Percentiles rank a stretch among this genome's conserved stretches.
Evolutionary conservation across 1,140 invertebrate genomes (phyloP).

Genomic region (Metaphire vulgaris): DNA sequence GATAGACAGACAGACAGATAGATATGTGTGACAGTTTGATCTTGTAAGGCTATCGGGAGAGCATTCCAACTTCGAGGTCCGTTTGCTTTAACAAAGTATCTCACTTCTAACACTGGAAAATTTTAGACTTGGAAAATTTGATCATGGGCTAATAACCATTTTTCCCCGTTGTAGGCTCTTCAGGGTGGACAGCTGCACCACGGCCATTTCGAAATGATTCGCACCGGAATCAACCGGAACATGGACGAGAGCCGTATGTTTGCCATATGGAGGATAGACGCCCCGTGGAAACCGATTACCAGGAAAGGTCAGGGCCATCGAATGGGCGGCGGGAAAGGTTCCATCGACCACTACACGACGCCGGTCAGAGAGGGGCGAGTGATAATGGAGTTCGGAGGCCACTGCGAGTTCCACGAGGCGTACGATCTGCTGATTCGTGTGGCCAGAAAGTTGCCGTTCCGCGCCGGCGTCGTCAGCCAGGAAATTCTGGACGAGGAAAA

Average conservation of each 20-base stretch:
- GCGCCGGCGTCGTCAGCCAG: conserved; percentile 74
- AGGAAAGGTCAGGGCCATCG: conserved; percentile 82
- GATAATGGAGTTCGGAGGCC: conserved; percentile 90
- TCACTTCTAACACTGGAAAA: too few species aligned
- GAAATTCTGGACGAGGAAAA: conserved; percentile 64
- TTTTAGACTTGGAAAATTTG: too few species aligned
- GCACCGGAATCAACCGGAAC: conserved; percentile 66
- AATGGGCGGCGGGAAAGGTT: conserved; percentile 92
- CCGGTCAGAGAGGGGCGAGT: conserved; percentile 83
- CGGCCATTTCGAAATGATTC: conserved; percentile 81
- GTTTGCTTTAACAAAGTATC: too few species aligned
- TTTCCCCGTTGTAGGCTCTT: too few species aligned
- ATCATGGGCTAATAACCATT: too few species aligned
- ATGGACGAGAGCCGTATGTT: conserved; percentile 73
- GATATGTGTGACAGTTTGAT: too few species aligned
- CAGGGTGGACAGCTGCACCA: conserved; percentile 70
- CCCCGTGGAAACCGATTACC: conserved; percentile 89
- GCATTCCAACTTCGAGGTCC: too few species aligned
- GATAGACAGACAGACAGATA: too few species aligned
- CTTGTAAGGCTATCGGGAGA: too few species aligned
- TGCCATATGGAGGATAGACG: conserved; percentile 87
- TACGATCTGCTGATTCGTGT: conserved; percentile 53
- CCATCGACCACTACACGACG: conserved; percentile 91
- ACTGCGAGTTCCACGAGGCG: conserved; percentile 79
- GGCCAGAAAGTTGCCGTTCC: conserved; percentile 75